These are phyloP conservation scores for Rhizoglyphus robini DNA, from an alignment of 1,140 invertebrate species.

Conservation along the genomic window DNA sequence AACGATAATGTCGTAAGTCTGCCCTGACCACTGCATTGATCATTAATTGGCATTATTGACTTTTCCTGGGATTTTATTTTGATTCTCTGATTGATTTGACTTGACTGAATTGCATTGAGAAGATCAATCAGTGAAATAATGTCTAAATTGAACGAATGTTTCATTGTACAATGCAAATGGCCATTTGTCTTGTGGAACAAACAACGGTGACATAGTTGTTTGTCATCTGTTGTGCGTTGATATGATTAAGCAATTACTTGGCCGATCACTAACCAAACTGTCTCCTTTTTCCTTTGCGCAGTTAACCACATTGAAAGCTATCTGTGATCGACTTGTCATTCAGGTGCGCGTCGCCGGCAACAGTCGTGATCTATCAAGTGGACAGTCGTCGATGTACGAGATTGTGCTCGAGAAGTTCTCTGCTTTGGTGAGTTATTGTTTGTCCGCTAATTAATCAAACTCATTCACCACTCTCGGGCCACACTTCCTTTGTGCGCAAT, in stretches of 20 bases:
- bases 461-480: no score
- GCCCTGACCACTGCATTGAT: neutral
- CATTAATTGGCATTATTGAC: neutral
- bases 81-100: neutral
- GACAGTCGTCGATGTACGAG: neutral
- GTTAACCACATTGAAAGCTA: slow-evolving; percentile 9
- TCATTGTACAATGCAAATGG: no score
- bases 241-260: no score
- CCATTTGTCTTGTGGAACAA: no score
- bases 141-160: no score
- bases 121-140: no score
- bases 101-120: neutral
- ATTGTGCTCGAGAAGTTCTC: neutral
- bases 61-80: neutral
- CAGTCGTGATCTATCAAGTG: neutral
- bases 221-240: no score
- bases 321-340: slow-evolving; percentile 6
- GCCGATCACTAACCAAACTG: neutral
- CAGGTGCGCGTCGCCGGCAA: neutral
- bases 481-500: no score
- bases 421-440: neutral
- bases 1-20: slow-evolving; percentile 1
- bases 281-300: neutral
- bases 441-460: no score
- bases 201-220: no score